Evolutionary conservation across 2,888 invertebrate genomes (phyloP), one percentile per base, ranked within the genome.

Genomic region (Lycaena phlaeas): DNA sequence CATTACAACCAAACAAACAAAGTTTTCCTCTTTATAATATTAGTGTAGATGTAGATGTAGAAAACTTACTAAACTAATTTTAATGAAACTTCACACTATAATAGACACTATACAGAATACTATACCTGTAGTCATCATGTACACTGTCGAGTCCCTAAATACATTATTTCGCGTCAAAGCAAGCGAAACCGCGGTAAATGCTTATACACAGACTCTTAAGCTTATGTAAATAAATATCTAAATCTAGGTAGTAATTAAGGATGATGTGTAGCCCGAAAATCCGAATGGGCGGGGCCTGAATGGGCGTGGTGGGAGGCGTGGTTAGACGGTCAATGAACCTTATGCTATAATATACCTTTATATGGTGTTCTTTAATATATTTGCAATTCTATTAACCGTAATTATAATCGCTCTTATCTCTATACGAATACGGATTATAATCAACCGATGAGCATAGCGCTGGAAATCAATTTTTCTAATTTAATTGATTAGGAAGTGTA

Each of bases 251-350:
- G 36, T 28, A 36, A 27, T 31, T 18, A 18, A 34, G 27, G 17
- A 34, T 38, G 14, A 27, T 27, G 14, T 26, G 26, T 37, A 22
- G 36, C 39, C 27, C 41, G 44, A 48, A 48, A 50, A 46, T 50
- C 36, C 51, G 46, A 57, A 52, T 66, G 61, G 78, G 79, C 77
- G 77, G 73, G 50, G 68, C 68, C 10, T 44, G 14, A 26, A 43
- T 64, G 49, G 78, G 77, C 76, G 78, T 71, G 68, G 44, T 40
- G 11, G 3, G 37, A 54, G 81, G 79, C 76, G 79, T 76, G 78
- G 69, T 57, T 9, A 45, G 1, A 26, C 53, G 78, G 75, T 64
- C 74, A 59, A 48, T 68, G 74, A 77, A 61, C 73, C 55, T 43
- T 40, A 53, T 52, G 52, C 46, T 44, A 49, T 51, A 52, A 48